These are phyloP conservation scores for Drosophila funebris DNA, from an alignment of 1,140 invertebrate genomes.

Conservation along the genomic window DNA sequence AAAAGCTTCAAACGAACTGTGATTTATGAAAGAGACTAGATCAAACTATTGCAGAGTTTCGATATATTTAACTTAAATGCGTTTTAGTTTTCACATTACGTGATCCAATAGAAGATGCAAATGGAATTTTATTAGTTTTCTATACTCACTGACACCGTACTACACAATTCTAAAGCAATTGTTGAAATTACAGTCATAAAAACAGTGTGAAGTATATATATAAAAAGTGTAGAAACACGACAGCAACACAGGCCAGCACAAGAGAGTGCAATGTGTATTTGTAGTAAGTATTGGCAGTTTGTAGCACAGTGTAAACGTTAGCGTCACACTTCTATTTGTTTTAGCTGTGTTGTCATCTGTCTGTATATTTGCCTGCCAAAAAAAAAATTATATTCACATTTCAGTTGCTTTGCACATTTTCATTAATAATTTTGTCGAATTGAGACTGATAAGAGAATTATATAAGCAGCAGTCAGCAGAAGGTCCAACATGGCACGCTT, in stretches of 20 bases:
- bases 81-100: conserved; percentile 37
- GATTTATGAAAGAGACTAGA: conserved; percentile 25
- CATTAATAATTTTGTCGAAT: conserved; percentile 27
- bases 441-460: conserved; percentile 36
- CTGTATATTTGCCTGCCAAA: conserved; percentile 44
- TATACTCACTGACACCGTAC: conserved; percentile 8
- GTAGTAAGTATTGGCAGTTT: not conserved
- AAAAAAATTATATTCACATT: conserved; percentile 13
- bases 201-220: not conserved
- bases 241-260: not conserved
- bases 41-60: conserved; percentile 3
- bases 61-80: not conserved
- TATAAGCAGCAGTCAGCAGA: conserved; percentile 5
- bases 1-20: conserved; percentile 34
- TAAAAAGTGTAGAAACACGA: not conserved
- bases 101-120: conserved; percentile 30
- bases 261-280: not conserved
- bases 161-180: conserved; percentile 5
- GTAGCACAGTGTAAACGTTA: conserved; percentile 44
- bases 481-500: conserved; percentile 22
- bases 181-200: conserved; percentile 3
- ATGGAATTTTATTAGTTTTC: conserved; percentile 26
- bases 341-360: conserved; percentile 47
- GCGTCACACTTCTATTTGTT: conserved; percentile 68
- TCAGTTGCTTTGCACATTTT: conserved; percentile 5